Conservation (phyloP, 2,113 vertebrate genomes). For the Sula dactylatra region DNA sequence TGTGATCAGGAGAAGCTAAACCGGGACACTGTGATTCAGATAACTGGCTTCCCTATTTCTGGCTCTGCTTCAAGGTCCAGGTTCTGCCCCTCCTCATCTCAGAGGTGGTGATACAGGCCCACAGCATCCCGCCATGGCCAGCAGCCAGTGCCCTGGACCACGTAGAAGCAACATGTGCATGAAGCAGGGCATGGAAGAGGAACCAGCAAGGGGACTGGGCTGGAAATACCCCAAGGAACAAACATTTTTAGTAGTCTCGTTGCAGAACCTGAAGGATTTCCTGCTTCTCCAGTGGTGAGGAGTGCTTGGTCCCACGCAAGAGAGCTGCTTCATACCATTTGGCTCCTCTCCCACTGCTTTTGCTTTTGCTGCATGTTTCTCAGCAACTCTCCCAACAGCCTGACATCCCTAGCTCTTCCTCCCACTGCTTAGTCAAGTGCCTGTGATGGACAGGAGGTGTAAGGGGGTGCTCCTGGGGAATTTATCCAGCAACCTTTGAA, state of each 20-base stretch:
- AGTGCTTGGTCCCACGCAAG: rapidly evolving
- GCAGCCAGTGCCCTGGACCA: neutral
- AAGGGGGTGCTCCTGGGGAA: neutral
- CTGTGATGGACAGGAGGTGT: neutral
- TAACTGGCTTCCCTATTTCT: neutral
- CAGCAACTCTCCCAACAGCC: neutral
- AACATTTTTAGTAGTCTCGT: neutral
- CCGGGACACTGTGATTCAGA: neutral
- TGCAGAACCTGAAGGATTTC: neutral
- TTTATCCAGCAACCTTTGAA: neutral
- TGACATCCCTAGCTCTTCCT: neutral
- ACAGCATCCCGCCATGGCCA: neutral
- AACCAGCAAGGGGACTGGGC: neutral
- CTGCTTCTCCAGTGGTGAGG: neutral
- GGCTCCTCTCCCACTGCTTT: neutral
- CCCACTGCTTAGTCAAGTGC: rapidly evolving
- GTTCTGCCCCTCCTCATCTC: neutral
- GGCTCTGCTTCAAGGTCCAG: neutral
- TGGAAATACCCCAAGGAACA: neutral
- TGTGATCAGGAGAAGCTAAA: constrained; percentile 23
- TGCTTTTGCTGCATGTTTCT: neutral
- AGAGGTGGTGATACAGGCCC: neutral
- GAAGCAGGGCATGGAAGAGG: neutral
- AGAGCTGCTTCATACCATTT: neutral
- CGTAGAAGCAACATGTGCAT: rapidly evolving